Percentiles rank a stretch among this genome's conserved stretches.
phyloP scores from a whole-genome alignment of 2,797 vertebrate species.

The Moxostoma hubbsi region DNA sequence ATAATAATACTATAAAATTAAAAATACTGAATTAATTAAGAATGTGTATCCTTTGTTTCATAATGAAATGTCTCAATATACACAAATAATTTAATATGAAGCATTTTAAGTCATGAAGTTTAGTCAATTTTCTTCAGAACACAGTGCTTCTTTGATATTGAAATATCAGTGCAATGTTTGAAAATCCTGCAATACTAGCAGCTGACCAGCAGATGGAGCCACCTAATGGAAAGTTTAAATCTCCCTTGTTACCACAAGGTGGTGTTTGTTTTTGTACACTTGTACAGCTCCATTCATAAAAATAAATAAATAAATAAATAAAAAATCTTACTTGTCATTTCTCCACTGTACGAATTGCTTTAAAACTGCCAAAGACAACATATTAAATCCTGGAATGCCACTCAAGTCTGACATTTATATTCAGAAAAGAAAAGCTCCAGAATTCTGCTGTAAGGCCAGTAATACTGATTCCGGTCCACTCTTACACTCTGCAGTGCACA shows the following conservation, averaged over 20 bases:
- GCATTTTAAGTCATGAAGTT: no score
- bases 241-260: constrained; percentile 47
- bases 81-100: no score
- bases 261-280: neutral
- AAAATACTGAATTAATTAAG: neutral
- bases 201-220: constrained; percentile 40
- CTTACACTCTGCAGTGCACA: neutral
- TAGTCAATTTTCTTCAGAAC: no score
- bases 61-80: neutral
- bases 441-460: neutral
- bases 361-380: neutral
- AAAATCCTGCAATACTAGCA: neutral
- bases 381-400: neutral
- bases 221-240: neutral
- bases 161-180: neutral
- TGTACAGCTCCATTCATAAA: neutral
- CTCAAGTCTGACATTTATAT: neutral
- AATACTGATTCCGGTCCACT: neutral
- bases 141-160: neutral
- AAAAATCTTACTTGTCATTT: neutral
- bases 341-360: neutral
- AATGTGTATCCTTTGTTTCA: neutral
- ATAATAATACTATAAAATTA: neutral
- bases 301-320: no score
- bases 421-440: neutral